Percentiles rank a stretch among this genome's conserved stretches.
Evolutionary conservation across 2,113 vertebrate species (phyloP).

Genomic region (Pogona vitticeps): DNA sequence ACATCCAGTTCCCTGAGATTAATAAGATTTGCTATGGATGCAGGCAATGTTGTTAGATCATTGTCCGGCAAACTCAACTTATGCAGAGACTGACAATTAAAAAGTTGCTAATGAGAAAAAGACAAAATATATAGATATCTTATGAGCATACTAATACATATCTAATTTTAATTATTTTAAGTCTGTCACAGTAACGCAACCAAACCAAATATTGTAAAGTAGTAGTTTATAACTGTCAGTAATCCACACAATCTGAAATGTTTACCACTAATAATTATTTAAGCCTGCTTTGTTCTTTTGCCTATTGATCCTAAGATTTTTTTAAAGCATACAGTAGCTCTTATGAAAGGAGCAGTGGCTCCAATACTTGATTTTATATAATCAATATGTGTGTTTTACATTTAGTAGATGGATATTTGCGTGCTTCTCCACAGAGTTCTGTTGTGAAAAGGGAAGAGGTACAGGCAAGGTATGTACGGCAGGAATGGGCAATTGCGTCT

Average conservation of each 20-base stretch:
- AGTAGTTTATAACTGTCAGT: not conserved
- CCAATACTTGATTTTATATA: not conserved
- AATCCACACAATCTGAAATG: not conserved
- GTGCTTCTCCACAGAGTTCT: not conserved
- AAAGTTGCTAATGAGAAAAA: slow-evolving; percentile 91
- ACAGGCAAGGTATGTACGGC: not conserved
- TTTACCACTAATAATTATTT: not conserved
- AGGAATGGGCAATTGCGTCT: too few relatives aligned
- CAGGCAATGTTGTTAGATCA: slow-evolving; percentile 92
- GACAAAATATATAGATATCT: slow-evolving; percentile 32
- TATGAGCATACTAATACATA: slow-evolving; percentile 22
- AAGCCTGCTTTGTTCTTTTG: not conserved
- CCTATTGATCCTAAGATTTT: not conserved
- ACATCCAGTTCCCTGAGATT: slow-evolving; percentile 99
- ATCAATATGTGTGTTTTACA: not conserved
- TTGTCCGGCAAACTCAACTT: slow-evolving; percentile 99
- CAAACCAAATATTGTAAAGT: not conserved
- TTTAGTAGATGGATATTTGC: not conserved
- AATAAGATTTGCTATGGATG: slow-evolving; percentile 96
- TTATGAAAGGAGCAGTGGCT: not conserved
- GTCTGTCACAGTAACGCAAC: not conserved
- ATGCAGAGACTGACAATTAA: slow-evolving; percentile 97
- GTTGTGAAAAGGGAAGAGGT: not conserved
- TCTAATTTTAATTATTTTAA: too few relatives aligned
- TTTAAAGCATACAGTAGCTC: not conserved